Evolutionary conservation across 1,140 invertebrate species (phyloP).

Genomic region (Linepithema humile): DNA sequence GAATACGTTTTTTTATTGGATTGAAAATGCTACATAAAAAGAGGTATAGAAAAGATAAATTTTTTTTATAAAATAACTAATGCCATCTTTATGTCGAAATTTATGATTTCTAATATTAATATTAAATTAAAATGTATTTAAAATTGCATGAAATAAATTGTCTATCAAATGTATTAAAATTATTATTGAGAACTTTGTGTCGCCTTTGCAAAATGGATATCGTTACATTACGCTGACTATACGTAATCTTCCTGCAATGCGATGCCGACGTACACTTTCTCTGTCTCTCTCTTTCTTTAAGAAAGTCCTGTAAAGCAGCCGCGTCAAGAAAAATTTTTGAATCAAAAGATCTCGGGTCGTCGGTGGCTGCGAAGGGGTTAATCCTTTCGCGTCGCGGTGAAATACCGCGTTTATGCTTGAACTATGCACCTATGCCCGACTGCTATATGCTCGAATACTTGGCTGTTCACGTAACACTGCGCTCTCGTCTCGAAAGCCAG

Average conservation of each 20-base stretch:
- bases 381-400: slow-evolving; percentile 41
- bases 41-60: not conserved
- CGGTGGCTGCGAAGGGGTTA: slow-evolving; percentile 32
- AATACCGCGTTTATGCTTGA: slow-evolving; percentile 54
- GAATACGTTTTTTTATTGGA: not conserved
- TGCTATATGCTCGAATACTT: slow-evolving; percentile 11
- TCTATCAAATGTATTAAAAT: not conserved
- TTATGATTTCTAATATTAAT: not conserved
- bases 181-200: not conserved
- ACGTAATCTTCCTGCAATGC: slow-evolving; percentile 16
- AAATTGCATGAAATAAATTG: not conserved
- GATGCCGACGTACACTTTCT: not conserved
- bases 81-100: not conserved
- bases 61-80: not conserved
- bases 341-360: slow-evolving; percentile 50
- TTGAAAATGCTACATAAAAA: not conserved
- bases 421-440: slow-evolving; percentile 10
- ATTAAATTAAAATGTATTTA: not conserved
- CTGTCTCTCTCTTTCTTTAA: not conserved
- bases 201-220: slow-evolving; percentile 4
- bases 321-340: slow-evolving; percentile 36
- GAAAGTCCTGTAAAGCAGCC: slow-evolving; percentile 4
- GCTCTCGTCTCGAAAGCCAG: slow-evolving; percentile 13
- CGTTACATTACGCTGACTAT: slow-evolving; percentile 23
- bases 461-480: slow-evolving; percentile 6